Conservation (phyloP, 2,797 vertebrate species). For the Spinus olivaceus region DNA sequence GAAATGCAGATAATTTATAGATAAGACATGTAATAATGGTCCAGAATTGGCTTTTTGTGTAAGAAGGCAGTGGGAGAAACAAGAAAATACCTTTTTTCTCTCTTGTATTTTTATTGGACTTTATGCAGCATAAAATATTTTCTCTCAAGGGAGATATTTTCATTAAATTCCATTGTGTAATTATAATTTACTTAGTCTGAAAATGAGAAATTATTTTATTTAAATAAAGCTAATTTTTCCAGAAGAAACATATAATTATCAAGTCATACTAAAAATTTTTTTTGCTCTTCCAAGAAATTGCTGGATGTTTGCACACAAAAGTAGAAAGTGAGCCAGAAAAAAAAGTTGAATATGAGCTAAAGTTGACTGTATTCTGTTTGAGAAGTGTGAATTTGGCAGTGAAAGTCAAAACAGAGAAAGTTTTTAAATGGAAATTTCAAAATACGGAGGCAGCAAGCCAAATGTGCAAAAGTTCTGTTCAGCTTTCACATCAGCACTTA, state of each 20-base stretch:
- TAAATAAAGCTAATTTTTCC: neutral
- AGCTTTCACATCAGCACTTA: neutral
- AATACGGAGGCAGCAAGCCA: neutral
- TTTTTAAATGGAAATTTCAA: neutral
- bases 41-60: neutral
- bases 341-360: neutral
- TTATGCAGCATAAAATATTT: neutral
- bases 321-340: neutral
- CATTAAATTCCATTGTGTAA: neutral
- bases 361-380: neutral
- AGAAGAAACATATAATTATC: neutral
- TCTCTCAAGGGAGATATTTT: neutral
- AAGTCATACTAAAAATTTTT: neutral
- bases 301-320: neutral
- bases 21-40: neutral
- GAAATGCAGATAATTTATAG: neutral
- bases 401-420: conserved; percentile 14
- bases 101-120: neutral
- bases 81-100: neutral
- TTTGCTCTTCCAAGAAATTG: neutral
- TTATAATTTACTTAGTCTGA: neutral
- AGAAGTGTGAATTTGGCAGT: conserved; percentile 25
- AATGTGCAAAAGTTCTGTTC: neutral
- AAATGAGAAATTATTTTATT: conserved; percentile 1
- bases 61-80: neutral